Evolutionary conservation across 2,888 invertebrate genomes (phyloP).

Genomic region (Agrochola circellaris): DNA sequence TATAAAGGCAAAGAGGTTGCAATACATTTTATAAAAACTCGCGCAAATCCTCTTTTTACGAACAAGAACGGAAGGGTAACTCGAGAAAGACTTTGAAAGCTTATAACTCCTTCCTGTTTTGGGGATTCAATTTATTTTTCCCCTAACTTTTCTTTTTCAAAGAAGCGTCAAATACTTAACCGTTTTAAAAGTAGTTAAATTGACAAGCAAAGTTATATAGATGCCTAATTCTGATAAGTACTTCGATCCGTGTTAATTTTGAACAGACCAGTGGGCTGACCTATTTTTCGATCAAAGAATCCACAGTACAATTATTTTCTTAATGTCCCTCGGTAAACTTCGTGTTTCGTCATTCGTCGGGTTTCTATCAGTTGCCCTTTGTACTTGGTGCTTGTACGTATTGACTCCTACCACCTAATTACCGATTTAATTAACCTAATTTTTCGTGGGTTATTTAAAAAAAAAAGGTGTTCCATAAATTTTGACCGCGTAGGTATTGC

Average conservation of each 20-base stretch:
- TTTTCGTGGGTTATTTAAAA: no score
- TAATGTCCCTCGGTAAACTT: no score
- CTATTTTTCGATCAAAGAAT: background rate
- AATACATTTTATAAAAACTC: conserved; percentile 35
- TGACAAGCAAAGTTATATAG: conserved; percentile 22
- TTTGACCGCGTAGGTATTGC: no score
- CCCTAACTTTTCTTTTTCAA: conserved; percentile 50
- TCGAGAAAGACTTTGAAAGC: conserved; percentile 60
- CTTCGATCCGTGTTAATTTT: background rate
- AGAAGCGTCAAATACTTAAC: conserved; percentile 36
- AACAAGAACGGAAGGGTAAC: conserved; percentile 48
- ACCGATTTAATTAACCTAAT: no score
- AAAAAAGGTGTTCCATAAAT: no score
- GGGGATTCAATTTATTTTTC: conserved; percentile 61
- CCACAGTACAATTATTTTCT: background rate
- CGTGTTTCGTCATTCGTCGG: no score
- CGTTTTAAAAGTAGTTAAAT: conserved; percentile 33
- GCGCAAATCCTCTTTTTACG: conserved; percentile 52
- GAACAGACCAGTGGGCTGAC: background rate
- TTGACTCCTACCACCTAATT: no score
- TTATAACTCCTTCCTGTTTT: conserved; percentile 64
- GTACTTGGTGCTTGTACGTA: no score
- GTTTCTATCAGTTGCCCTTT: no score
- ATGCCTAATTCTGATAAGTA: background rate
- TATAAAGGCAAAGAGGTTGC: conserved; percentile 24